These are phyloP conservation scores for Atrichornis clamosus DNA, from an alignment of 2,113 vertebrate genomes.

Conservation along the genomic window DNA sequence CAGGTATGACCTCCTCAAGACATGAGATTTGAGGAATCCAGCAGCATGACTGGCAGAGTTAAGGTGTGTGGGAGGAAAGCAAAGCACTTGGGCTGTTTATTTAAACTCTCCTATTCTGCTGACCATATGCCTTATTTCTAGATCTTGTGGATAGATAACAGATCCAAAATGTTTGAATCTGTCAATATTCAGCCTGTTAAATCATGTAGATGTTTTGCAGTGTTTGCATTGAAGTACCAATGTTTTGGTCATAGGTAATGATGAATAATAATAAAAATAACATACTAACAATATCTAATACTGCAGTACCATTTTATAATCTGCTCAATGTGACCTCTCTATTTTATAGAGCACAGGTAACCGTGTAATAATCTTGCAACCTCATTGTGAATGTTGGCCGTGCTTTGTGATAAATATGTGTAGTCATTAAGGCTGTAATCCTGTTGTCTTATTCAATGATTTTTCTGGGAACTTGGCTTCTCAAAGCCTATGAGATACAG, in stretches of 20 bases:
- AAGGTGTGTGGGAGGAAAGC: constrained; percentile 50
- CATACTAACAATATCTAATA: not conserved
- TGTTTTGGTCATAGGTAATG: constrained; percentile 15
- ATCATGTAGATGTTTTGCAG: not conserved
- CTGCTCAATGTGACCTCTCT: not conserved
- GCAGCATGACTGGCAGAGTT: constrained; percentile 36
- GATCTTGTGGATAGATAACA: not conserved
- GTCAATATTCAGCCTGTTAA: not conserved
- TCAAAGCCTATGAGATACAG: not conserved
- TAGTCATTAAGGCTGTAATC: not conserved
- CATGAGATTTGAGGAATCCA: constrained; percentile 1
- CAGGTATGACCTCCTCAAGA: constrained; percentile 67
- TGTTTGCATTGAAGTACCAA: not conserved
- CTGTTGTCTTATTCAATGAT: not conserved
- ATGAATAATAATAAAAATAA: not conserved
- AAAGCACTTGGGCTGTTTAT: not conserved
- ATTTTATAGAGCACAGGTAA: constrained; percentile 39
- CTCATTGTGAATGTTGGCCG: not conserved
- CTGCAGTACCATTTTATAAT: not conserved
- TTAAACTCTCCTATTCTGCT: constrained; percentile 14
- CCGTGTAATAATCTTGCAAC: not conserved
- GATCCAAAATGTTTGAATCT: not conserved
- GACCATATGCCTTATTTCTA: constrained; percentile 58
- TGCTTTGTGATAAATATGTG: not conserved
- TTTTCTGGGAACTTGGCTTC: not conserved